Evolutionary conservation across 2,113 vertebrate genomes (phyloP).

Genomic region (Sciurus niger): DNA sequence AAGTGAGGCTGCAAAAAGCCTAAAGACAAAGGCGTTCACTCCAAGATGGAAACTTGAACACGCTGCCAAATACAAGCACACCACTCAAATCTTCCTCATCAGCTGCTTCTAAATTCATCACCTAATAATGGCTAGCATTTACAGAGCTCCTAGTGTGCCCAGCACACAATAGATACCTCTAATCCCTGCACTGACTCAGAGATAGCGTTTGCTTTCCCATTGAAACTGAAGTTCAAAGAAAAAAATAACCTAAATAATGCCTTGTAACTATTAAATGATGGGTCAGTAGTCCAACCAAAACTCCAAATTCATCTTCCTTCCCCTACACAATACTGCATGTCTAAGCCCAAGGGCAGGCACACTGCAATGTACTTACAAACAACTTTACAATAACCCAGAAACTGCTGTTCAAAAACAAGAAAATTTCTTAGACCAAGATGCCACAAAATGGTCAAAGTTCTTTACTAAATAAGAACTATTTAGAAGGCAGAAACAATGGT

Average conservation of each 20-base stretch:
- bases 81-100: not conserved
- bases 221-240: not conserved
- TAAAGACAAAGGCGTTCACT: slow-evolving; percentile 28
- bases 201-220: not conserved
- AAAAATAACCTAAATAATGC: not conserved
- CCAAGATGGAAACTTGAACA: slow-evolving; percentile 11
- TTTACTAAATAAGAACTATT: not conserved
- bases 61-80: not conserved
- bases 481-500: not conserved
- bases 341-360: not conserved
- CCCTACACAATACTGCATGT: not conserved
- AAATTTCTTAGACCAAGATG: slow-evolving; percentile 28
- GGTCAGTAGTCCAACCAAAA: not conserved
- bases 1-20: not conserved
- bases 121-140: not conserved
- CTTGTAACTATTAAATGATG: slow-evolving; percentile 5
- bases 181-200: not conserved
- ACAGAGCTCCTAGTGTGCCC: not conserved
- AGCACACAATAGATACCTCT: not conserved
- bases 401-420: not conserved
- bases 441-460: not conserved
- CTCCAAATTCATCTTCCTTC: not conserved
- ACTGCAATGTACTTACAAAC: not conserved
- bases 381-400: not conserved
- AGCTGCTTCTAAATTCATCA: slow-evolving; percentile 22